phyloP scores from a whole-genome alignment of 2,113 vertebrate species.

The Hydrochoerus hydrochaeris region DNA sequence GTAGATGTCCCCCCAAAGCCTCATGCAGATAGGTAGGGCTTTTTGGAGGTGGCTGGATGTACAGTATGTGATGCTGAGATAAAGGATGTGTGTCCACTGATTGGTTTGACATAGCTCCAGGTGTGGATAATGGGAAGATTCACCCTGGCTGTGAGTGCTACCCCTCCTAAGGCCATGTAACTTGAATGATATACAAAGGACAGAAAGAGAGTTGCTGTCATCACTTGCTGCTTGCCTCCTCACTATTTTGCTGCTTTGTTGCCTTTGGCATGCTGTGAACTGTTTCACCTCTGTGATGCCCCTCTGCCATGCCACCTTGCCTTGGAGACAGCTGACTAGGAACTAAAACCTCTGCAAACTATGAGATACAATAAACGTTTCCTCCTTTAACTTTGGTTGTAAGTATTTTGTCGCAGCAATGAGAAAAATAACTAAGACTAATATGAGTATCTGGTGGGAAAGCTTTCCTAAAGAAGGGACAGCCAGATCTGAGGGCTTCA shows the following conservation, averaged over 20 bases:
- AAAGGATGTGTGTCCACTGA: neutral
- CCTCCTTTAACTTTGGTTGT: neutral
- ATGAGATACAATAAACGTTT: neutral
- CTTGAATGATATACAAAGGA: neutral
- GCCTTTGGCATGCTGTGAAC: neutral
- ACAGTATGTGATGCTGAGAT: neutral
- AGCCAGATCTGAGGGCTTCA: neutral
- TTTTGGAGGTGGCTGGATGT: neutral
- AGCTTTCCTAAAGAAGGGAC: neutral
- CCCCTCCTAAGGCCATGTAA: neutral
- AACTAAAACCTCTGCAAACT: neutral
- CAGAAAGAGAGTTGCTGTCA: neutral
- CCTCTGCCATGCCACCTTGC: neutral
- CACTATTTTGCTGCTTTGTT: neutral
- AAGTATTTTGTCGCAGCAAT: neutral
- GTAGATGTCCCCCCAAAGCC: neutral
- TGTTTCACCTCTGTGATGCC: neutral
- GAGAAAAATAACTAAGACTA: neutral
- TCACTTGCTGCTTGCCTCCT: neutral
- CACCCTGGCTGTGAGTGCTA: neutral
- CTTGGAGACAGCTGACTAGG: neutral
- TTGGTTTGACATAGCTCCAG: no score
- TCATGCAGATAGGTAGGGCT: neutral
- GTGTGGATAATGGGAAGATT: neutral
- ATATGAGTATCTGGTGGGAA: neutral